A percentile compares a stretch with the other conserved stretches of the same genome.
Evolutionary conservation across 2,113 vertebrate genomes (phyloP).

Genomic region (Lophotis ruficrista): DNA sequence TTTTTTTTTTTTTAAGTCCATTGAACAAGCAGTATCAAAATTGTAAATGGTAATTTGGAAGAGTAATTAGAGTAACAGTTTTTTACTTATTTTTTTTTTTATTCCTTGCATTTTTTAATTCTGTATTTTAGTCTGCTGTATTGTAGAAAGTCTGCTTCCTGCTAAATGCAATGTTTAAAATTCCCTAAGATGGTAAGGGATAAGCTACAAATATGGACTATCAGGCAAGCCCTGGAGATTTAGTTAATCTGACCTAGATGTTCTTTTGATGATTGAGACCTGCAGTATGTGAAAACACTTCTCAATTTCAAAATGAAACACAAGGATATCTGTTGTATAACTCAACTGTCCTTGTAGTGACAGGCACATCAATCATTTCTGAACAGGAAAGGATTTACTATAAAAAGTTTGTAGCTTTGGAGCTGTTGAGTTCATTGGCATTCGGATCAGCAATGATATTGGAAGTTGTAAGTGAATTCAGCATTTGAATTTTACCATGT

Average conservation of each 20-base stretch:
- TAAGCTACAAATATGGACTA: slow-evolving; percentile 77
- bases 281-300: slow-evolving; percentile 76
- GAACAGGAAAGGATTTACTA: slow-evolving; percentile 79
- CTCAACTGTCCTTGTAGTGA: slow-evolving; percentile 74
- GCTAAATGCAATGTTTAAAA: slow-evolving; percentile 72
- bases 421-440: slow-evolving; percentile 77
- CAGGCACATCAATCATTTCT: slow-evolving; percentile 75
- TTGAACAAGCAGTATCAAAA: neutral
- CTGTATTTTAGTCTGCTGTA: slow-evolving; percentile 8
- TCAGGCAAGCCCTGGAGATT: slow-evolving; percentile 79
- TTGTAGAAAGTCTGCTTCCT: slow-evolving; percentile 20
- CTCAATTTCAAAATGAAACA: slow-evolving; percentile 82
- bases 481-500: slow-evolving; percentile 77
- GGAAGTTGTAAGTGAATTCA: slow-evolving; percentile 81
- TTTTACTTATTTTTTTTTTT: neutral
- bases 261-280: slow-evolving; percentile 86
- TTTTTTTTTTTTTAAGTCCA: too few species aligned
- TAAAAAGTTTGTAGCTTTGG: slow-evolving; percentile 78
- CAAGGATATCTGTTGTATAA: slow-evolving; percentile 66
- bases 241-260: slow-evolving; percentile 88
- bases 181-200: slow-evolving; percentile 77
- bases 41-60: neutral
- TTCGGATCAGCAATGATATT: slow-evolving; percentile 76
- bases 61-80: neutral
- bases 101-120: neutral